Conservation (phyloP, 2,113 vertebrate genomes). For the Falcunculus frontatus region DNA sequence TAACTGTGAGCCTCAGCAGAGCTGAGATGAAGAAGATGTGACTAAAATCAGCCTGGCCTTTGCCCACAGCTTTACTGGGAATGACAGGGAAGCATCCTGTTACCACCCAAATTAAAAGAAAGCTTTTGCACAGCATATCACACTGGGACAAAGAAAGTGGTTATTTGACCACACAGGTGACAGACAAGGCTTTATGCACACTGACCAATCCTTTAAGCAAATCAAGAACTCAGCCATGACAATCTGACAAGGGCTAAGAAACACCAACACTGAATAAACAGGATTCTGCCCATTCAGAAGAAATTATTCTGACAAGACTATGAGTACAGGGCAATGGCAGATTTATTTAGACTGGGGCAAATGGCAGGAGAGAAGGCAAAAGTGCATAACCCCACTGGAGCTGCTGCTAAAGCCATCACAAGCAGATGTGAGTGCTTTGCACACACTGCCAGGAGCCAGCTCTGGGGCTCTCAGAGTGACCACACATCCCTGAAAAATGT, state of each 20-base stretch:
- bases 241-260: not conserved
- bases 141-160: not conserved
- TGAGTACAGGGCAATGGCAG: not conserved
- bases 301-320: not conserved
- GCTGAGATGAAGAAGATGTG: not conserved
- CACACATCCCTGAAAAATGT: not conserved
- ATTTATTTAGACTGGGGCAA: not conserved
- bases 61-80: not conserved
- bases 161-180: not conserved
- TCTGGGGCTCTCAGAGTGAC: not conserved
- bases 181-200: not conserved
- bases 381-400: not conserved
- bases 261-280: not conserved
- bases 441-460: not conserved
- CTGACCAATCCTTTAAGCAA: not conserved
- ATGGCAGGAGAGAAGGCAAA: not conserved
- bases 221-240: not conserved
- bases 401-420: not conserved
- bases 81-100: not conserved
- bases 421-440: not conserved
- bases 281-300: not conserved
- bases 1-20: not conserved
- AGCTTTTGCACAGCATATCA: not conserved
- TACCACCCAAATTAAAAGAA: not conserved
- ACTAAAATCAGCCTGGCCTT: not conserved